phyloP scores from a whole-genome alignment of 2,888 invertebrate genomes.

The Pilophorus perplexus region DNA sequence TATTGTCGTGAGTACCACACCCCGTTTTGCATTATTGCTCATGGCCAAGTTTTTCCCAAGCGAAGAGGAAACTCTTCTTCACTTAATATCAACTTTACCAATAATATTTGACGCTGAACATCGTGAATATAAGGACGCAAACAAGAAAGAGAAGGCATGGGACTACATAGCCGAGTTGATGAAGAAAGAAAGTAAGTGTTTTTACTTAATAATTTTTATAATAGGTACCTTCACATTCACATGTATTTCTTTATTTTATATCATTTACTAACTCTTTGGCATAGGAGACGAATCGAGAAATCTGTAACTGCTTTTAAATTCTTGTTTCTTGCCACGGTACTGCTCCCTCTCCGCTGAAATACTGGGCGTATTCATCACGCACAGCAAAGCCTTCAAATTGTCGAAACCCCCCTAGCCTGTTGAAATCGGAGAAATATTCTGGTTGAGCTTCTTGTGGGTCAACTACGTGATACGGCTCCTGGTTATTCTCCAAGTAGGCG shows the following conservation, averaged over 20 bases:
- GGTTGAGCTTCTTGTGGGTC: conserved; percentile 29
- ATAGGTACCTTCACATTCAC: conserved; percentile 5
- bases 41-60: background rate
- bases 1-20: no score
- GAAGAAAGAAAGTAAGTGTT: conserved; percentile 13
- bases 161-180: conserved; percentile 8
- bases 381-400: conserved; percentile 33
- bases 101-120: conserved; percentile 1
- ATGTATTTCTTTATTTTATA: conserved; percentile 7
- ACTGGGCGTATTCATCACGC: conserved; percentile 22
- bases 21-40: conserved; percentile 1
- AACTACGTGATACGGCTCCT: conserved; percentile 8
- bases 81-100: background rate
- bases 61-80: conserved; percentile 13
- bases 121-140: conserved; percentile 12
- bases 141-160: conserved; percentile 7
- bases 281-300: conserved; percentile 12
- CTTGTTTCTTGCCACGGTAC: conserved; percentile 28
- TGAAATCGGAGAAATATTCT: conserved; percentile 25
- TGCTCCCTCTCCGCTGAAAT: conserved; percentile 22
- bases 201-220: conserved; percentile 5
- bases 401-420: conserved; percentile 21
- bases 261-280: conserved; percentile 10
- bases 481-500: conserved; percentile 28
- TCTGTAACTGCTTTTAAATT: conserved; percentile 11